Percentiles rank a stretch among this genome's conserved stretches.
Evolutionary conservation across 2,113 vertebrate genomes (phyloP).

Genomic region (Periophthalmodon schlosseri): DNA sequence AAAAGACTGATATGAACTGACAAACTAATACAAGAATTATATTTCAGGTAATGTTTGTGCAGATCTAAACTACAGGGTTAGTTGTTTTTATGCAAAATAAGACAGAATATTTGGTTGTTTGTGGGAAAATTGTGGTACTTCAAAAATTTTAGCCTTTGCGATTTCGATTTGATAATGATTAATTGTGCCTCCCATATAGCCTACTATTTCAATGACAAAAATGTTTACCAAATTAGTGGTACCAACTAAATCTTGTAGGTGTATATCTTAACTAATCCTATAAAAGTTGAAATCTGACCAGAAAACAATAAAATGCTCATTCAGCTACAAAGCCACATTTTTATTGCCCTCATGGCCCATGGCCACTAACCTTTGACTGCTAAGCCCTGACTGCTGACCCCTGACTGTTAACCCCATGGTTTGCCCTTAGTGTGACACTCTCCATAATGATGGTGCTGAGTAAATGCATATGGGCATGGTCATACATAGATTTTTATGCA

Average conservation of each 20-base stretch:
- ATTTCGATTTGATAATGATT: too few relatives aligned
- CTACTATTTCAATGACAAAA: background rate
- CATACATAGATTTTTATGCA: background rate
- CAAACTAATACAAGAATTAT: too few relatives aligned
- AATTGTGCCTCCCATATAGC: too few relatives aligned
- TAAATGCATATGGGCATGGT: background rate
- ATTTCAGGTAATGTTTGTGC: too few relatives aligned
- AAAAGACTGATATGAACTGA: too few relatives aligned
- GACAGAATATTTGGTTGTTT: too few relatives aligned
- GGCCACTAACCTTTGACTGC: slow-evolving; percentile 1
- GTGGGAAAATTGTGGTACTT: too few relatives aligned
- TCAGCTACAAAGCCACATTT: slow-evolving; percentile 10
- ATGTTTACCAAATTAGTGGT: background rate
- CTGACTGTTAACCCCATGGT: background rate
- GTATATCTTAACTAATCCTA: background rate
- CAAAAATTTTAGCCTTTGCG: too few relatives aligned
- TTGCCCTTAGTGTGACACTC: background rate
- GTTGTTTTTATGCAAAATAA: too few relatives aligned
- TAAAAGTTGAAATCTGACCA: slow-evolving; percentile 5
- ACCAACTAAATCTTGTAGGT: background rate
- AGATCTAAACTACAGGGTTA: too few relatives aligned
- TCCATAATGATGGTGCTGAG: background rate
- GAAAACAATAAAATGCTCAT: slow-evolving; percentile 5
- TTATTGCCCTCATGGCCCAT: background rate
- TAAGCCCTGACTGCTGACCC: too few relatives aligned